Evolutionary conservation across 2,888 invertebrate genomes (phyloP).

Genomic region (Brachylomia viminalis): DNA sequence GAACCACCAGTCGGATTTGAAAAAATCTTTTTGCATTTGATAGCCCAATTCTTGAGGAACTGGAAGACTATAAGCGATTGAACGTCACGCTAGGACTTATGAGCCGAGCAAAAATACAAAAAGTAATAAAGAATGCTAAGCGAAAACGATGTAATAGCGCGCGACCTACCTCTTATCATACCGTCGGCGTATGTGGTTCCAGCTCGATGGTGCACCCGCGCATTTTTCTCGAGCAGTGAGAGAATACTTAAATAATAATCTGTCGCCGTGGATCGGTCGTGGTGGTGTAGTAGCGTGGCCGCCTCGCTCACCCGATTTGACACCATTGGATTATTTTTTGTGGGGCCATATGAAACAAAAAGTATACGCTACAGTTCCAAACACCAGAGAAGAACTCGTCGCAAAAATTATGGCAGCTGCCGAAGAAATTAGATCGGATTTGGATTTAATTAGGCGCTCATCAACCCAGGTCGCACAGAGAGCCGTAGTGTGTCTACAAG

Average conservation of each 20-base stretch:
- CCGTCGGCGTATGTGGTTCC: slow-evolving; percentile 3
- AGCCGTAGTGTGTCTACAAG: too few relatives aligned
- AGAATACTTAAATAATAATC: slow-evolving; percentile 1
- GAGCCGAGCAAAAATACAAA: too few relatives aligned
- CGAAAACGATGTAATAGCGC: too few relatives aligned
- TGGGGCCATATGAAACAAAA: not conserved
- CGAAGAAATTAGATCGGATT: not conserved
- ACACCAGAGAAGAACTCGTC: not conserved
- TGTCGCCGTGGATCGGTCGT: not conserved
- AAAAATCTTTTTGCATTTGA: too few relatives aligned
- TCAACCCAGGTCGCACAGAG: not conserved
- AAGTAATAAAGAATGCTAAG: too few relatives aligned
- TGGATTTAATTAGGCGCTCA: not conserved
- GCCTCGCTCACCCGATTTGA: slow-evolving; percentile 2
- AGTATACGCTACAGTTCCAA: not conserved
- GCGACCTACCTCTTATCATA: too few relatives aligned
- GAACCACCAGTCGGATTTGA: too few relatives aligned
- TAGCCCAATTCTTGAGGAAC: too few relatives aligned
- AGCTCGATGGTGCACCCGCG: slow-evolving; percentile 3
- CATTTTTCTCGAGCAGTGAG: slow-evolving; percentile 2
- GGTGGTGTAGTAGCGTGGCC: not conserved
- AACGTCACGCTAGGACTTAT: too few relatives aligned
- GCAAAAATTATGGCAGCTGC: not conserved
- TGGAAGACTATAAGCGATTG: too few relatives aligned
- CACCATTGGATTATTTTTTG: not conserved